Evolutionary conservation across 2,888 invertebrate genomes (phyloP), one percentile per base, ranked within the genome.

Genomic region (Cyrtodaria siliqua): DNA sequence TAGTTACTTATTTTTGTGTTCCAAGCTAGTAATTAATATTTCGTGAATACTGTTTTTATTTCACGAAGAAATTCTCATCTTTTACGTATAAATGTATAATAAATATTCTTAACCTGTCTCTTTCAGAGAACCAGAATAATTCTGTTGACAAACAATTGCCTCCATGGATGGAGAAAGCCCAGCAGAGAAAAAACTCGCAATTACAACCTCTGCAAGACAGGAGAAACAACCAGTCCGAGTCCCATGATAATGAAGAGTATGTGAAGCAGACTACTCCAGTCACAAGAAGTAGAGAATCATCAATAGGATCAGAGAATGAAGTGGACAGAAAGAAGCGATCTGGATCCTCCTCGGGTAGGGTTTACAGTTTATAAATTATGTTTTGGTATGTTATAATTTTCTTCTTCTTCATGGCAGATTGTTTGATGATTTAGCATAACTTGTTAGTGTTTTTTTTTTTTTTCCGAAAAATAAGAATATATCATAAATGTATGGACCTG

Each of bases 51-150:
- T n/a, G n/a, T n/a, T n/a, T n/a, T n/a, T n/a, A n/a, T n/a, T n/a
- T n/a, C n/a, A n/a, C n/a, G n/a, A n/a, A n/a, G n/a, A n/a, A n/a
- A n/a, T n/a, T n/a, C n/a, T n/a, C n/a, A n/a, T n/a, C n/a, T n/a
- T n/a, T n/a, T n/a, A n/a, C n/a, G n/a, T n/a, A n/a, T n/a, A n/a
- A n/a, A n/a, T n/a, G n/a, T n/a, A n/a, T n/a, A n/a, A n/a, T n/a
- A n/a, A n/a, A n/a, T n/a, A n/a, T n/a, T n/a, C n/a, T n/a, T n/a
- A n/a, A n/a, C n/a, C n/a, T n/a, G n/a, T n/a, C n/a, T n/a, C 4
- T 73, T 63, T 8, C 66, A 83, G 82, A 83, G 67, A 79, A 77
- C 33, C 64, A 72, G n/a, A 71, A 53, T 26, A 56, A 18, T 12
- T 27, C 29, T 29, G 40, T 40, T 24, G 69, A 77, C 29, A 76